Percentiles rank a stretch among this genome's conserved stretches.
Evolutionary conservation across 2,797 vertebrate genomes (phyloP).

Genomic region (Molossus alvarezi): DNA sequence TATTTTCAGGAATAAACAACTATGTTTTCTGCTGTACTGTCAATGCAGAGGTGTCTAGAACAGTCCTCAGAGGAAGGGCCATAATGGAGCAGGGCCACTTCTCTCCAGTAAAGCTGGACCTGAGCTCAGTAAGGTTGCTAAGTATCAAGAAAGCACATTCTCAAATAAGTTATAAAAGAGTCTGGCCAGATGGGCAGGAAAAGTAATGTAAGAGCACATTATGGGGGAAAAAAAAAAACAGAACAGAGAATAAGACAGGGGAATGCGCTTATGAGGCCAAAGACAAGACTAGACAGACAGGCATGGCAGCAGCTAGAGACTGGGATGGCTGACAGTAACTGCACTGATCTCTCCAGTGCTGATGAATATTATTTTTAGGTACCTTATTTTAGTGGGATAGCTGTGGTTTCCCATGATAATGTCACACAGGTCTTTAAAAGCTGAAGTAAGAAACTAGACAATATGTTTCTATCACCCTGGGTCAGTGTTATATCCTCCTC

Average conservation of each 20-base stretch:
- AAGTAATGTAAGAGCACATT: not conserved
- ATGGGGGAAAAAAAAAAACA: not conserved
- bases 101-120: not conserved
- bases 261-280: slow-evolving; percentile 10
- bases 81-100: not conserved
- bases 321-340: not conserved
- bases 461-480: not conserved
- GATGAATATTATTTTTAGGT: not conserved
- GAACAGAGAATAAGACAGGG: not conserved
- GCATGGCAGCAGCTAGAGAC: not conserved
- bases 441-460: slow-evolving; percentile 21
- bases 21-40: not conserved
- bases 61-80: not conserved
- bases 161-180: slow-evolving; percentile 41
- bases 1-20: slow-evolving; percentile 31
- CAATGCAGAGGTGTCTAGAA: slow-evolving; percentile 9
- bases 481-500: not conserved
- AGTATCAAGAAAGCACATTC: not conserved
- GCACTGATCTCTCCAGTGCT: not conserved
- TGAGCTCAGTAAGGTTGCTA: not conserved
- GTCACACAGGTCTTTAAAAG: not conserved
- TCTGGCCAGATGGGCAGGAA: slow-evolving; percentile 41
- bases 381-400: not conserved
- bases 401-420: not conserved
- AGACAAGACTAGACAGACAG: slow-evolving; percentile 5